Base-by-base conservation (phyloP, 2,113 vertebrate species). In the Numida meleagris region DNA sequence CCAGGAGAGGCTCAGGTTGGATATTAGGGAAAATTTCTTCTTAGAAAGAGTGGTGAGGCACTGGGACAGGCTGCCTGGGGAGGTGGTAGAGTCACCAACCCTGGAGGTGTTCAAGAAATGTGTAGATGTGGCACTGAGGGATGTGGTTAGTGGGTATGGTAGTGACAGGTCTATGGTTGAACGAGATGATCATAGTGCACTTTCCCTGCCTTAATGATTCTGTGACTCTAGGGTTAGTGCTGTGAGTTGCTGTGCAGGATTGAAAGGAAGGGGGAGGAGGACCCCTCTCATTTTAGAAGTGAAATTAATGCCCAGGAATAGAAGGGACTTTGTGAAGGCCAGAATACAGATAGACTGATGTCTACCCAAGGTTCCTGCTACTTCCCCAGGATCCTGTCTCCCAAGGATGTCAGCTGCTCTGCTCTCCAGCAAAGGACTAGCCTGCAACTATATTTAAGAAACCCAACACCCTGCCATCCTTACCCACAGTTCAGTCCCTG, bases 361-460 rank as follows among this genome's bases (percentile, higher is more conserved):
- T 3, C 57, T 63, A 31, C 57, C 18, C 51, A 38, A 46, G 46
- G 4, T 9, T 63, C 20, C 38, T 1, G 0, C 19, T 31, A 83
- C 14, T 0, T 72, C 4, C 18, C 61, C 40, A 58, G 36, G 36
- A 81, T 31, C 6, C 4, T 58, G 36, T 24, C 15, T 73, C 23
- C 4, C 38, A 78, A 25, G 36, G n/a, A 40, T 42, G 29, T 16
- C 20, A 7, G 36, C 51, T 78, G 14, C 45, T 80, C 40, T 40
- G 31, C 20, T 72, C 17, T 40, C 10, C 19, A 36, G n/a, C 0
- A 0, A 84, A 68, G n/a, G 72, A 7, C 16, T 27, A 27, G 12
- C 4, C 23, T 61, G n/a, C 33, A 51, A 3, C 8, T 55, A 13
- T 43, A 82, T 71, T 21, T 23, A 66, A 63, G 18, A 46, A 2